Base-by-base conservation (phyloP, 2,113 vertebrate species). In the Fukomys damarensis region DNA sequence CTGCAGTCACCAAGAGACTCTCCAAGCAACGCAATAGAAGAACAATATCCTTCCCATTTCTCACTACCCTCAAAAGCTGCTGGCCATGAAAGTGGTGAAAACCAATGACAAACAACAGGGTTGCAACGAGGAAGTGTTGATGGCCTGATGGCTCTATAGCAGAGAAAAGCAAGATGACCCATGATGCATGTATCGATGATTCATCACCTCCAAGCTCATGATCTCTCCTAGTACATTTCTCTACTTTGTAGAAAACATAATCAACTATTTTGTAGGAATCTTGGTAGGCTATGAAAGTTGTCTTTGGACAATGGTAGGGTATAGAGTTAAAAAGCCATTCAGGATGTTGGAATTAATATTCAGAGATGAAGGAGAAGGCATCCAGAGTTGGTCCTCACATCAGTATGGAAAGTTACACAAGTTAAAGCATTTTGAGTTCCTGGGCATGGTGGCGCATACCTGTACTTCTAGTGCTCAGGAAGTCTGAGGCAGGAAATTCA, bases 91-190 rank as follows among this genome's bases (percentile, higher is more conserved):
- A 66, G 65, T 95, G 41, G 84, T 83, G 70, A 86, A 95, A 95
- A 85, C 65, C 49, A 70, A 66, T 24, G 84, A 97, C 85, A 94
- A 95, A 94, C 82, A 96, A 86, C 32, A 41, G 19, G 8, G 81
- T 85, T 90, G 54, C 54, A 87, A 68, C 19, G 82, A 96, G 41
- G 58, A 88, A 85, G 54, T 81, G 56, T 43, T 93, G 89, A 94
- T 91, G 85, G 65, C 41, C 85, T 43, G 13, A 14, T 10, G 65
- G 32, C 72, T 32, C 85, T 3, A 76, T 93, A 89, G 16, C 19
- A 66, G 7, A 14, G 38, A 7, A 7, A 70, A 22, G 24, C 52
- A 30, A 26, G 7, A 84, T 30, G 84, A 63, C 70, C 54, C 70
- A 61, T 7, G 74, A 82, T 3, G 11, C n/a, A 80, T 22, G 17